Evolutionary conservation across 2,797 vertebrate species (phyloP).

Genomic region (Sparus aurata): DNA sequence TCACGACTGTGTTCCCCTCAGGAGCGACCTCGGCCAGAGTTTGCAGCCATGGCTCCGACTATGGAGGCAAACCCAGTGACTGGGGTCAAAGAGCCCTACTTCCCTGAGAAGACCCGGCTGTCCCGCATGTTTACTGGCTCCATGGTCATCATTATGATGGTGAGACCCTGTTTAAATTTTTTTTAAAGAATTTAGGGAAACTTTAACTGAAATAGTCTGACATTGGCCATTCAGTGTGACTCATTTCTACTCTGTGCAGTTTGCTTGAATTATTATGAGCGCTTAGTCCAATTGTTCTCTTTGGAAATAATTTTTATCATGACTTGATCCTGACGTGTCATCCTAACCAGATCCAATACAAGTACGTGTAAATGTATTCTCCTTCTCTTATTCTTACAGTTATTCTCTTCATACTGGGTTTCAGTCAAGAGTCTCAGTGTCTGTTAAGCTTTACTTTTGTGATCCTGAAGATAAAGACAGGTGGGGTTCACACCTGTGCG

Average conservation of each 20-base stretch:
- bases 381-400: background rate
- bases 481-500: constrained; percentile 37
- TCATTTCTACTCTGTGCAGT: background rate
- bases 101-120: constrained; percentile 81
- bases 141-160: constrained; percentile 89
- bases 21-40: constrained; percentile 87
- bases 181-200: background rate
- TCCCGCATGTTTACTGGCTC: constrained; percentile 86
- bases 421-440: constrained; percentile 15
- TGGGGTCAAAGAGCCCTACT: constrained; percentile 88
- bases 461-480: constrained; percentile 36
- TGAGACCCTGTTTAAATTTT: constrained; percentile 67
- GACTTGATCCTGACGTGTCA: background rate
- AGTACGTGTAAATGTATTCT: background rate
- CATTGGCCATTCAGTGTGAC: background rate
- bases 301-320: background rate
- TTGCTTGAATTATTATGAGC: background rate
- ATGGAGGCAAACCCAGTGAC: constrained; percentile 88
- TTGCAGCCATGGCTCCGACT: constrained; percentile 84
- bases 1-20: constrained; percentile 48
- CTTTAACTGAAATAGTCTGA: background rate
- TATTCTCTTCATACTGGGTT: constrained; percentile 3
- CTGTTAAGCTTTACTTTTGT: constrained; percentile 40
- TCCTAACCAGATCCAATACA: background rate
- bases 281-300: background rate